Evolutionary conservation across 2,113 vertebrate genomes (phyloP).

Genomic region (Gobio gobio): DNA sequence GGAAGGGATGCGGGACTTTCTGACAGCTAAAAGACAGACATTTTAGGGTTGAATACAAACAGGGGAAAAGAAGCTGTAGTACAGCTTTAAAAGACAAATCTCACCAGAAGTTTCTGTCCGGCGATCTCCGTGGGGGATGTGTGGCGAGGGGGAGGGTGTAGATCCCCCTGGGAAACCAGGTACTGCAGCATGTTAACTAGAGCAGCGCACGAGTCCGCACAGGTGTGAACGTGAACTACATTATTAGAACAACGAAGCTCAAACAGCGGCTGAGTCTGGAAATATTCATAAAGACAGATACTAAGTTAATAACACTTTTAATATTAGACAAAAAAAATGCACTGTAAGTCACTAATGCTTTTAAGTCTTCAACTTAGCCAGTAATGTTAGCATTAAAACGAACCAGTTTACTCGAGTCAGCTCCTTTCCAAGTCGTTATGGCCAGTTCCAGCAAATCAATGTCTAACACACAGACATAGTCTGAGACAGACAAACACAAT

Average conservation of each 20-base stretch:
- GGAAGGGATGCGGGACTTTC: slow-evolving; percentile 81
- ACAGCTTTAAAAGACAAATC: background rate
- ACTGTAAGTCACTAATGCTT: background rate
- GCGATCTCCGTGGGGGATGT: slow-evolving; percentile 89
- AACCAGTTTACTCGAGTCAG: slow-evolving; percentile 80
- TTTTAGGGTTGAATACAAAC: background rate
- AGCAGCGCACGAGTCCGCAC: slow-evolving; percentile 89
- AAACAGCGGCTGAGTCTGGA: slow-evolving; percentile 86
- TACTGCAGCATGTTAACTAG: slow-evolving; percentile 89
- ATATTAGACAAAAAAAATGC: background rate
- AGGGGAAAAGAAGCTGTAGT: background rate
- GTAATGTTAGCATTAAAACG: slow-evolving; percentile 47
- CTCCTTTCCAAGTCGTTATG: slow-evolving; percentile 92
- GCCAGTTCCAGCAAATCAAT: slow-evolving; percentile 89
- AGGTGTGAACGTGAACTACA: slow-evolving; percentile 87
- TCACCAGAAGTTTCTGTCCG: slow-evolving; percentile 88
- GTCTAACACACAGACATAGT: slow-evolving; percentile 90
- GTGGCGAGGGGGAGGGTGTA: slow-evolving; percentile 84
- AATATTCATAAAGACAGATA: slow-evolving; percentile 12
- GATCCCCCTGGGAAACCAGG: slow-evolving; percentile 82
- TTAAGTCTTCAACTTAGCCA: background rate
- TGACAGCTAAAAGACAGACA: slow-evolving; percentile 74
- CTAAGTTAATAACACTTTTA: background rate
- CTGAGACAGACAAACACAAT: slow-evolving; percentile 63
- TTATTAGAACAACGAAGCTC: slow-evolving; percentile 94